Percentiles rank a stretch among this genome's conserved stretches.
These are phyloP conservation scores for Orientallactaga sibirica DNA, from an alignment of 2,797 vertebrate species.

Conservation along the genomic window DNA sequence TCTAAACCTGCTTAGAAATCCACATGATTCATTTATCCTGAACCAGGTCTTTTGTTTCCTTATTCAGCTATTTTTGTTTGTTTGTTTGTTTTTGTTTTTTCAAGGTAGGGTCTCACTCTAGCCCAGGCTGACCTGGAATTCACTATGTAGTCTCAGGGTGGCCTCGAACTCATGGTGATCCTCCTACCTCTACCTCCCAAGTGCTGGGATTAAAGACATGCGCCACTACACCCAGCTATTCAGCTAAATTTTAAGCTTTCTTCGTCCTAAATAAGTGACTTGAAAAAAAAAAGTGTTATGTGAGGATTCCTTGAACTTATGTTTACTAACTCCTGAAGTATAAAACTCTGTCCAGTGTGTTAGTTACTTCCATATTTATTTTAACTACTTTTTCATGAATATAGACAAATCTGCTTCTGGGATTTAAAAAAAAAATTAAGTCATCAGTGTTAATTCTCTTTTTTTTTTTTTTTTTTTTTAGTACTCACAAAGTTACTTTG, in stretches of 20 bases:
- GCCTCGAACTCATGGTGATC: no score
- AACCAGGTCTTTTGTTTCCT: not conserved
- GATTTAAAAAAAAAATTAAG: not conserved
- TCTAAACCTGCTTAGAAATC: not conserved
- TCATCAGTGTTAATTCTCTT: conserved; percentile 7
- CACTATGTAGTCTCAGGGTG: no score
- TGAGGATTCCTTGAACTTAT: conserved; percentile 44
- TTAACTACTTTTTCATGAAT: conserved; percentile 55
- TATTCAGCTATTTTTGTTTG: not conserved
- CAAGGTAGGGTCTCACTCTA: no score
- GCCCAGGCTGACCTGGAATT: no score
- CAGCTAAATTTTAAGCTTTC: conserved; percentile 3
- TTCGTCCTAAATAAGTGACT: conserved; percentile 49
- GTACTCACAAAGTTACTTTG: conserved; percentile 46
- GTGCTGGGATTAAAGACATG: no score
- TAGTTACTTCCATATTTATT: conserved; percentile 58
- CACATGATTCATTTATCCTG: not conserved
- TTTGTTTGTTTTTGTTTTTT: no score
- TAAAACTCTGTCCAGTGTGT: conserved; percentile 23
- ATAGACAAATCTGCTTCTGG: not conserved
- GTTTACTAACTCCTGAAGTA: conserved; percentile 8
- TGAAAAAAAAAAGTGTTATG: conserved; percentile 39
- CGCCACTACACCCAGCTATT: no score
- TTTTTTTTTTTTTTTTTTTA: conserved; percentile 9
- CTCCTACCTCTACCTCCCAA: no score